Percentiles rank a stretch among this genome's conserved stretches.
Evolutionary conservation across 1,140 invertebrate species (phyloP).

Genomic region (Drosophila parvula): DNA sequence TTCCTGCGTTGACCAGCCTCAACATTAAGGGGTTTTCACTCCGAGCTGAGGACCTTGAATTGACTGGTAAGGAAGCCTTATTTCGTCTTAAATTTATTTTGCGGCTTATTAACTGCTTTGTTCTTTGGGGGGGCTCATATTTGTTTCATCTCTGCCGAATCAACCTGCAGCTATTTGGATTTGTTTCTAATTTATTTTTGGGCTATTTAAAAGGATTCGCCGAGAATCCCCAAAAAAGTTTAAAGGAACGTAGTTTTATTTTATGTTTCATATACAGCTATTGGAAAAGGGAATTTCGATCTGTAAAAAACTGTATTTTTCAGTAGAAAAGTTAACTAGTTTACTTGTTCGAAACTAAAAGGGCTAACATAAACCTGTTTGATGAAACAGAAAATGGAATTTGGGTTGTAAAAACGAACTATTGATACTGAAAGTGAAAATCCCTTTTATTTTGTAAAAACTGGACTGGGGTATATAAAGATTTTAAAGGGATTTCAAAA

Average conservation of each 20-base stretch:
- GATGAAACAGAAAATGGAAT: not conserved
- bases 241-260: not conserved
- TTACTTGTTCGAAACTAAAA: not conserved
- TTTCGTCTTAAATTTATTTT: constrained; percentile 19
- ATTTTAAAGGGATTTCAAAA: not conserved
- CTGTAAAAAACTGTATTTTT: not conserved
- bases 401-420: not conserved
- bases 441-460: not conserved
- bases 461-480: too few species aligned
- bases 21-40: constrained; percentile 1
- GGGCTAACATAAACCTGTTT: not conserved
- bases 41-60: not conserved
- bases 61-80: constrained; percentile 3
- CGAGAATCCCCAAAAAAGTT: not conserved
- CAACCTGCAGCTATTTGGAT: not conserved
- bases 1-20: constrained; percentile 9
- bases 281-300: not conserved
- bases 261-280: not conserved
- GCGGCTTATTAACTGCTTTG: constrained; percentile 25
- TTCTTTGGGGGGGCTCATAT: not conserved
- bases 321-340: not conserved
- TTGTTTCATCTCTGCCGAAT: constrained; percentile 18
- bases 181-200: not conserved
- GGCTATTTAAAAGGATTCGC: not conserved
- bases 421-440: not conserved